Evolutionary conservation across 2,888 invertebrate species (phyloP).

Genomic region (Bellardia bayeri): DNA sequence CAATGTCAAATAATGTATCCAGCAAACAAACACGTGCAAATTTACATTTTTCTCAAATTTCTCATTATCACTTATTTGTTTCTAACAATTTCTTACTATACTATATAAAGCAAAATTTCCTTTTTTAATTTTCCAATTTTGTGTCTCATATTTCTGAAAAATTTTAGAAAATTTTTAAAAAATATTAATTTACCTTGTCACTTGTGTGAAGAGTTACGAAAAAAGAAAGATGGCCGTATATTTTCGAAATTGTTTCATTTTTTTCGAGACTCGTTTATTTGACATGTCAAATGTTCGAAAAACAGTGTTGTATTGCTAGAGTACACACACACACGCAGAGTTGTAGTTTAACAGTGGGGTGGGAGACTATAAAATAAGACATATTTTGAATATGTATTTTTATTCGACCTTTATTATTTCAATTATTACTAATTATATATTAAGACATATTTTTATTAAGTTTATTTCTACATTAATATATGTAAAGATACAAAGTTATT

Average conservation of each 20-base stretch:
- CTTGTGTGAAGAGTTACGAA: conserved; percentile 80
- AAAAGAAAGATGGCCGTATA: conserved; percentile 82
- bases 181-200: conserved; percentile 81
- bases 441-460: too few species aligned
- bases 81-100: background rate
- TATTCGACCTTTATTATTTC: too few species aligned
- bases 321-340: background rate
- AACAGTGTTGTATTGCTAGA: conserved; percentile 35
- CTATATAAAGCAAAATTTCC: background rate
- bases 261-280: conserved; percentile 82
- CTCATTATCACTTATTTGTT: background rate
- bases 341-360: conserved; percentile 6
- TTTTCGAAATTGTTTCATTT: conserved; percentile 55
- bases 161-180: conserved; percentile 33
- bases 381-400: too few species aligned
- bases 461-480: too few species aligned
- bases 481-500: too few species aligned
- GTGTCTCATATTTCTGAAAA: conserved; percentile 43
- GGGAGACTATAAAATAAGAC: too few species aligned
- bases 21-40: conserved; percentile 79
- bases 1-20: background rate
- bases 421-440: too few species aligned
- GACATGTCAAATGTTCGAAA: conserved; percentile 84
- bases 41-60: conserved; percentile 37
- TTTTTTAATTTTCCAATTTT: background rate